phyloP scores from a whole-genome alignment of 2,888 invertebrate genomes.

The Microctonus brassicae region DNA sequence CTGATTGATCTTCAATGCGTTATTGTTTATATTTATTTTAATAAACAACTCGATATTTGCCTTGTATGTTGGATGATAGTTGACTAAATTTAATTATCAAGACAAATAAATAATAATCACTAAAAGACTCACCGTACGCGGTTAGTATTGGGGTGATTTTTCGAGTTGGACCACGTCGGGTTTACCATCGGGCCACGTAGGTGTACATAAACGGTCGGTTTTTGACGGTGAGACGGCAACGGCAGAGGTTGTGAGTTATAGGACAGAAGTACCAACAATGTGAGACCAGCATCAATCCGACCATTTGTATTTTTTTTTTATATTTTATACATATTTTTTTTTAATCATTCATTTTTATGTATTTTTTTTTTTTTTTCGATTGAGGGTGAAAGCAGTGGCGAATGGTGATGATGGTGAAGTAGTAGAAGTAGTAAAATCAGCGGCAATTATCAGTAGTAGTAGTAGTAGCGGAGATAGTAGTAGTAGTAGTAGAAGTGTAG shows the following conservation, averaged over 20 bases:
- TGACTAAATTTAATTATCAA: constrained; percentile 22
- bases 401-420: constrained; percentile 49
- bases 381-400: constrained; percentile 51
- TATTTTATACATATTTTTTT: too few relatives aligned
- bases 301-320: constrained; percentile 50
- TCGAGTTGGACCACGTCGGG: constrained; percentile 59
- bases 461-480: constrained; percentile 51
- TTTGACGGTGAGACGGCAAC: constrained; percentile 44
- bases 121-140: constrained; percentile 68
- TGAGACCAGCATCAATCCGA: constrained; percentile 67
- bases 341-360: constrained; percentile 30
- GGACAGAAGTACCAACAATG: constrained; percentile 70
- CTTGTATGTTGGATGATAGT: neutral
- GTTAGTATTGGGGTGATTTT: constrained; percentile 61
- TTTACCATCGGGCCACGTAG: constrained; percentile 59
- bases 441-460: constrained; percentile 48
- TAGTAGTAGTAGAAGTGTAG: constrained; percentile 59
- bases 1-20: neutral
- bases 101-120: constrained; percentile 31
- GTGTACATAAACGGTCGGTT: constrained; percentile 43
- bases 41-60: neutral
- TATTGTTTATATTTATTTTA: neutral
- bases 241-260: constrained; percentile 62
- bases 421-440: constrained; percentile 47
- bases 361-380: constrained; percentile 42